Percentiles rank a stretch among this genome's conserved stretches.
These are phyloP conservation scores for Python bivittatus DNA, from an alignment of 2,113 vertebrate species.

Conservation along the genomic window DNA sequence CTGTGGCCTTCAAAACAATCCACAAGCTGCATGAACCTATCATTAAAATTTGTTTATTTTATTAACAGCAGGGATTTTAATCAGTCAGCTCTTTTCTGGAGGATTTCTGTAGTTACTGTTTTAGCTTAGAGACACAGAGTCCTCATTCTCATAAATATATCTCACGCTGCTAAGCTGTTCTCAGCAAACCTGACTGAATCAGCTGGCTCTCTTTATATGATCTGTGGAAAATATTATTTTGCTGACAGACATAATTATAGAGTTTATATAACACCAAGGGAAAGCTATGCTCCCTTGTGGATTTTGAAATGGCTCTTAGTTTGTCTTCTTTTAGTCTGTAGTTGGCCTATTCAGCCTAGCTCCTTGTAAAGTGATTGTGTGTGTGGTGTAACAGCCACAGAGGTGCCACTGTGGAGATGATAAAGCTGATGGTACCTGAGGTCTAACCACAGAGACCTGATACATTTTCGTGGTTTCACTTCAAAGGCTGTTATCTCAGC, in stretches of 20 bases:
- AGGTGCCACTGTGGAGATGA: slow-evolving; percentile 26
- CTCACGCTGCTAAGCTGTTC: slow-evolving; percentile 13
- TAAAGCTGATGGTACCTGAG: slow-evolving; percentile 51
- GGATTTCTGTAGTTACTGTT: slow-evolving; percentile 9
- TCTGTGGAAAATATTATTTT: slow-evolving; percentile 41
- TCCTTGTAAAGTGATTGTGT: slow-evolving; percentile 56
- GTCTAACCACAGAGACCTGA: slow-evolving; percentile 57
- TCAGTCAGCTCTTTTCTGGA: slow-evolving; percentile 22
- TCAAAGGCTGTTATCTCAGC: slow-evolving; percentile 12
- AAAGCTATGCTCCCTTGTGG: slow-evolving; percentile 57
- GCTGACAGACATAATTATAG: slow-evolving; percentile 43
- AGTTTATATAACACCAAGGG: slow-evolving; percentile 29
- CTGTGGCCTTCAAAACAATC: not conserved
- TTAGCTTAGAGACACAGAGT: slow-evolving; percentile 1
- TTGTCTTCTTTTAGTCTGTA: slow-evolving; percentile 60
- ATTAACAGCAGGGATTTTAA: not conserved
- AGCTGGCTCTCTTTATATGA: not conserved
- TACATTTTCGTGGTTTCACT: slow-evolving; percentile 12
- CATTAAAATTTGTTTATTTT: not conserved
- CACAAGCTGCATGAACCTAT: not conserved
- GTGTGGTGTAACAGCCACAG: slow-evolving; percentile 40
- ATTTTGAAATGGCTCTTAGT: slow-evolving; percentile 55
- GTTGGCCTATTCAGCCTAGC: slow-evolving; percentile 44
- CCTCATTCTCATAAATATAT: not conserved
- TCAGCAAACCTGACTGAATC: slow-evolving; percentile 9